Conservation (phyloP, 2,113 vertebrate species). For the Centropus bengalensis region DNA sequence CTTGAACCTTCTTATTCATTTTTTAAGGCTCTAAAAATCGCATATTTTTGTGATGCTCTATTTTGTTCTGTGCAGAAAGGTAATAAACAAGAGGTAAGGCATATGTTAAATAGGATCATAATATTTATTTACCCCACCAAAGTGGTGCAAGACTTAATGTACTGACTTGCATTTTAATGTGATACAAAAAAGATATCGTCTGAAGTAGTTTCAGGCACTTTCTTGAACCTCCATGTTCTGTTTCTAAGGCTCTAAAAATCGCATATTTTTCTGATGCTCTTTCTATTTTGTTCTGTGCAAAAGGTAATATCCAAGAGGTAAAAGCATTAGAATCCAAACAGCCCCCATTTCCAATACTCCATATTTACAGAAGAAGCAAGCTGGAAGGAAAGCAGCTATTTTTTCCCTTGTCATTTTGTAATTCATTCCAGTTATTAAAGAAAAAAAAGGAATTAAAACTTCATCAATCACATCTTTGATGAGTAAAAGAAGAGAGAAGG, state of each 20-base stretch:
- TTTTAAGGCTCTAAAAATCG: conserved; percentile 16
- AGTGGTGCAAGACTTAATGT: conserved; percentile 4
- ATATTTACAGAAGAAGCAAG: not conserved
- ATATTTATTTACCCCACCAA: conserved; percentile 56
- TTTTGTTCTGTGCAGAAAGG: not conserved
- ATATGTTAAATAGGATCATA: conserved; percentile 58
- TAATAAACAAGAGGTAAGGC: conserved; percentile 14
- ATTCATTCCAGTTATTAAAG: not conserved
- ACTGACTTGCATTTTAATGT: conserved; percentile 11
- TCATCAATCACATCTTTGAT: conserved; percentile 7
- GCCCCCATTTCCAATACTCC: not conserved
- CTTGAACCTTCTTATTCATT: fast-evolving
- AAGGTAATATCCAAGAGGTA: not conserved
- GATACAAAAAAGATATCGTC: not conserved
- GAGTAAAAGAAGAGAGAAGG: not conserved
- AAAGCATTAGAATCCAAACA: not conserved
- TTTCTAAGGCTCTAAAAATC: conserved; percentile 10
- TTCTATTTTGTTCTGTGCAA: not conserved
- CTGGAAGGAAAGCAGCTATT: not conserved
- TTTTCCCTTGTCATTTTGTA: not conserved
- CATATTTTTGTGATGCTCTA: not conserved
- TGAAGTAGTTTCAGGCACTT: conserved; percentile 12
- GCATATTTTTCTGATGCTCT: not conserved
- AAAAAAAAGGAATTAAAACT: conserved; percentile 15
- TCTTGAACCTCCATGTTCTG: fast-evolving